These are phyloP conservation scores for Psettodes erumei DNA, from an alignment of 2,113 vertebrate genomes.

Conservation along the genomic window DNA sequence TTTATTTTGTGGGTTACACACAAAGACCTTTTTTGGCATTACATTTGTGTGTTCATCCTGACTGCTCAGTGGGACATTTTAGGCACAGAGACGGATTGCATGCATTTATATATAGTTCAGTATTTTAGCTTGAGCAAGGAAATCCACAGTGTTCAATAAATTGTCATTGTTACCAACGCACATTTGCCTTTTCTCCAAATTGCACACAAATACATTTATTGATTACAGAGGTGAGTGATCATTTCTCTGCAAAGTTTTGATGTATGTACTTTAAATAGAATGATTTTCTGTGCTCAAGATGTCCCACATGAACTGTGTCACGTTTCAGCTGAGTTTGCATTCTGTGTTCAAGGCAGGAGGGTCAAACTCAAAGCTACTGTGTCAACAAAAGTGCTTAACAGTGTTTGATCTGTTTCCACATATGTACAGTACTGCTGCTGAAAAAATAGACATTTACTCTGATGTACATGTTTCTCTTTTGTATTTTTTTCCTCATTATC, in stretches of 20 bases:
- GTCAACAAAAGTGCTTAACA: not conserved
- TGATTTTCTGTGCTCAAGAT: not conserved
- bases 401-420: not conserved
- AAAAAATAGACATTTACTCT: not conserved
- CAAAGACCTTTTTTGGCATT: not conserved
- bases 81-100: not conserved
- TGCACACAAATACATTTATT: not conserved
- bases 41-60: not conserved
- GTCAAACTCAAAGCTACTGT: slow-evolving; percentile 2
- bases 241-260: not conserved
- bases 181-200: not conserved
- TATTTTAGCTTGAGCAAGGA: not conserved
- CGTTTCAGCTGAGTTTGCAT: not conserved
- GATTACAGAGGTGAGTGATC: not conserved
- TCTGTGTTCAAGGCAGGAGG: not conserved
- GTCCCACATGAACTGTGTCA: not conserved
- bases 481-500: not conserved
- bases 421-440: slow-evolving; percentile 4
- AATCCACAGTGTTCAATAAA: not conserved
- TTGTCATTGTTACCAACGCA: not conserved
- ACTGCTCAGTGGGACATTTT: not conserved
- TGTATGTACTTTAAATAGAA: not conserved
- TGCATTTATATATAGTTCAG: too few species aligned
- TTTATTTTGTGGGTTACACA: slow-evolving; percentile 3
- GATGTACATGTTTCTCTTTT: not conserved